Evolutionary conservation across 2,797 vertebrate species (phyloP).

Genomic region (Acanthiza pusilla): DNA sequence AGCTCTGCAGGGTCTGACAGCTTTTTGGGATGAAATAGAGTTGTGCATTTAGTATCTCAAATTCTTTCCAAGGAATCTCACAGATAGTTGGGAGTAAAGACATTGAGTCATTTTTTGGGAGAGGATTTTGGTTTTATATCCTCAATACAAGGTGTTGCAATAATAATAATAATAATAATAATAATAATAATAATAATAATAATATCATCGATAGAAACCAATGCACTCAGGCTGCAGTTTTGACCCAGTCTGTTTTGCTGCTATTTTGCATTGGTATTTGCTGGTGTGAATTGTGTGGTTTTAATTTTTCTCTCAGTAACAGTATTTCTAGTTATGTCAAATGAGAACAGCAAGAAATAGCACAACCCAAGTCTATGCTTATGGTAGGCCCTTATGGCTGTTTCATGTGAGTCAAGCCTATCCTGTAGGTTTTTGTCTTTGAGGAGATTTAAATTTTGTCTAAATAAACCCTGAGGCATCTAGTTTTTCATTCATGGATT

Average conservation of each 20-base stretch:
- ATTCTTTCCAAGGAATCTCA: constrained; percentile 68
- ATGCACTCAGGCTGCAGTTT: constrained; percentile 49
- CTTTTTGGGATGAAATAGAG: constrained; percentile 1
- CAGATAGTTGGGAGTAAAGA: constrained; percentile 60
- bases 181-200: constrained; percentile 60
- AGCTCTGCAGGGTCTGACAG: background rate
- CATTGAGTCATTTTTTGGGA: constrained; percentile 71
- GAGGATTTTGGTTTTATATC: constrained; percentile 67
- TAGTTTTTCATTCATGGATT: background rate
- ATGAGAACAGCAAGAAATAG: background rate
- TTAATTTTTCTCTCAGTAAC: background rate
- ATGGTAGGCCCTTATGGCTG: background rate
- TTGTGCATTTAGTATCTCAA: background rate
- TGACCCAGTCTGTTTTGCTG: constrained; percentile 53
- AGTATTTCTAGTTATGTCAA: background rate
- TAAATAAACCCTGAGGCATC: background rate
- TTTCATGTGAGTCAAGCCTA: background rate
- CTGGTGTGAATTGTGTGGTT: background rate
- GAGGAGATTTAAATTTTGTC: background rate
- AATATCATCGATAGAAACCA: constrained; percentile 68
- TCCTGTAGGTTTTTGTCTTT: background rate
- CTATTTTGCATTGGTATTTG: constrained; percentile 1
- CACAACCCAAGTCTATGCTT: background rate
- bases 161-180: constrained; percentile 32
- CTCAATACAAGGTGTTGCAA: constrained; percentile 62